A percentile compares a stretch with the other conserved stretches of the same genome.
Conservation (phyloP, 2,888 invertebrate species). For the Polydrusus cervinus region DNA sequence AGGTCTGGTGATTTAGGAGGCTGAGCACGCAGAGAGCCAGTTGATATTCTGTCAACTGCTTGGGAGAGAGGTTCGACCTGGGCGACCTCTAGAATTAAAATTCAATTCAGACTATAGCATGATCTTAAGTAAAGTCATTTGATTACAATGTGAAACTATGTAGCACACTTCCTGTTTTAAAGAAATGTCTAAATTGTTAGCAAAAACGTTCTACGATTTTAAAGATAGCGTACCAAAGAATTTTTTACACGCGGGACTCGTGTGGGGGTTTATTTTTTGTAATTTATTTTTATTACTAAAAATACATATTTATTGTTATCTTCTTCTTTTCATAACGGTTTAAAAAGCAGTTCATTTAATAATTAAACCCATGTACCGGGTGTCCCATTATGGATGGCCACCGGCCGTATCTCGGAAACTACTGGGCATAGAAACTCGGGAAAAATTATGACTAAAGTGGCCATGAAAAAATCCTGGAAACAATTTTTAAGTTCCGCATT, state of each 20-base stretch:
- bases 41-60: slow-evolving; percentile 46
- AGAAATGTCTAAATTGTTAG: slow-evolving; percentile 6
- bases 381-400: too few species aligned
- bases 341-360: too few species aligned
- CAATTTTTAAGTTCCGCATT: too few species aligned
- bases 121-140: slow-evolving; percentile 44
- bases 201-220: background rate
- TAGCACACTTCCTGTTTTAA: slow-evolving; percentile 43
- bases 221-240: background rate
- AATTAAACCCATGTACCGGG: too few species aligned
- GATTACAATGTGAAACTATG: slow-evolving; percentile 47
- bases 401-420: too few species aligned
- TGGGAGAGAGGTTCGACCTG: slow-evolving; percentile 50
- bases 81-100: slow-evolving; percentile 50
- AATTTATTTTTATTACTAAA: too few species aligned
- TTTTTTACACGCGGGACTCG: background rate
- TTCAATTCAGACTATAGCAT: slow-evolving; percentile 47
- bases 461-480: too few species aligned
- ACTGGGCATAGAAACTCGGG: too few species aligned
- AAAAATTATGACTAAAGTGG: too few species aligned
- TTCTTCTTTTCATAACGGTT: too few species aligned
- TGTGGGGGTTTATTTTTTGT: too few species aligned
- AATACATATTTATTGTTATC: too few species aligned
- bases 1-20: slow-evolving; percentile 49
- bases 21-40: slow-evolving; percentile 47